Conservation (phyloP, 2,113 vertebrate species). For the Corapipo altera region DNA sequence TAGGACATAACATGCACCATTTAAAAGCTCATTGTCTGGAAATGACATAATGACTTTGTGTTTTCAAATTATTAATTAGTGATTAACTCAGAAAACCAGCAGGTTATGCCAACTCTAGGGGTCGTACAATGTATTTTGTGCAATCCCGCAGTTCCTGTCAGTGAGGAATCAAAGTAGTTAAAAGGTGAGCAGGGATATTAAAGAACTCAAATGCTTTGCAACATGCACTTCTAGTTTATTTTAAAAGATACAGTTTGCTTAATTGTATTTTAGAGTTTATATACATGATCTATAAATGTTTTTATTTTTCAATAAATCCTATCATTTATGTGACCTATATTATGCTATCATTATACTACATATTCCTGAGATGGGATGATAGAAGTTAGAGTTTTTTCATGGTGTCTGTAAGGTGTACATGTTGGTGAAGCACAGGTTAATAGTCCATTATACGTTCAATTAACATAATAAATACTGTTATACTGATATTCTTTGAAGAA, state of each 20-base stretch:
- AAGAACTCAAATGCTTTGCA: background rate
- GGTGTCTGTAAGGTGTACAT: background rate
- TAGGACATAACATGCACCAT: constrained; percentile 54
- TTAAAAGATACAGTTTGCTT: background rate
- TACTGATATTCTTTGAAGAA: background rate
- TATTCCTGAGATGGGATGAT: background rate
- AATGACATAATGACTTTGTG: constrained; percentile 58
- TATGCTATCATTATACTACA: rapidly evolving
- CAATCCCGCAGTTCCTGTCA: background rate
- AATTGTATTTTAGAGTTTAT: background rate
- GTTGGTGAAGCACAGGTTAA: background rate
- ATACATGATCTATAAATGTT: background rate
- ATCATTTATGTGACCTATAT: background rate
- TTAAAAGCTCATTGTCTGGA: constrained; percentile 61
- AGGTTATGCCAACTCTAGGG: background rate
- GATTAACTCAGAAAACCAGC: constrained; percentile 26
- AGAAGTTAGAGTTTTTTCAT: background rate
- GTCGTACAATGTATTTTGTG: background rate
- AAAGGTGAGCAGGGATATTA: background rate
- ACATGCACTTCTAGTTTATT: background rate
- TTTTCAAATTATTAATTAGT: constrained; percentile 66
- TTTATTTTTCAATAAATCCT: background rate
- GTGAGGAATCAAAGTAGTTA: background rate
- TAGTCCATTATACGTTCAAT: background rate
- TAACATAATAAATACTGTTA: background rate